Base-by-base conservation (phyloP, 2,113 vertebrate genomes). In the Phrynosoma platyrhinos region DNA sequence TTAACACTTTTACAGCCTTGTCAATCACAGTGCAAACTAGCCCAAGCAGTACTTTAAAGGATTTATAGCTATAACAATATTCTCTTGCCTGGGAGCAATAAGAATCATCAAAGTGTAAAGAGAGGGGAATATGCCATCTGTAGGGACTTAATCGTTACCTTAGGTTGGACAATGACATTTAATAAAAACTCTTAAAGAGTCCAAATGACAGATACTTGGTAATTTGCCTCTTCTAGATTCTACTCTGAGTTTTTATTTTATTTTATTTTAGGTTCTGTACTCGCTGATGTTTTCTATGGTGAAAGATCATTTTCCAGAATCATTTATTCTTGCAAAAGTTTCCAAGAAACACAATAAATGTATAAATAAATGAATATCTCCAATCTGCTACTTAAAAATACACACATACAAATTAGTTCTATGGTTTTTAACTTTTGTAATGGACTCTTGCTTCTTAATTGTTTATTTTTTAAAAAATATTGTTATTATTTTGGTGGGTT, bases 1-100 rank as follows among this genome's bases (percentile, higher is more conserved):
- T 97, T 97, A 97, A 96, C 95, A 97, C 96, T 96, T 97, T 96
- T 96, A 97, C 97, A 96, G 95, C 95, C 95, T 96, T 97, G 97
- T 96, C 96, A 97, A 92, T 97, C 96, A 97, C 95, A 95, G 90
- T 80, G 87, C 84, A 92, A 94, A 93, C 93, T 95, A 92, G 36
- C 3, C 92, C 94, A 95, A 94, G 92, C 91, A 95, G 93, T 86
- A 91, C 94, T 94, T 93, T 91, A 96, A 96, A 96, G 94, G 94
- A 96, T 96, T 97, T 97, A 94, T 94, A 36, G 79, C 97, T 97
- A 96, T 96, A 97, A 96, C 92, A 96, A 95, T 95, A 96, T 92
- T 95, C 89, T 91, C 94, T 95, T 96, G 94, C 95, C 96, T 92
- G 88, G 90, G 87, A 95, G 94, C 94, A 94, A 95, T 94, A 93